Percentiles rank a stretch among this genome's conserved stretches.
phyloP scores from a whole-genome alignment of 2,797 vertebrate genomes.

The Rhincodon typus region DNA sequence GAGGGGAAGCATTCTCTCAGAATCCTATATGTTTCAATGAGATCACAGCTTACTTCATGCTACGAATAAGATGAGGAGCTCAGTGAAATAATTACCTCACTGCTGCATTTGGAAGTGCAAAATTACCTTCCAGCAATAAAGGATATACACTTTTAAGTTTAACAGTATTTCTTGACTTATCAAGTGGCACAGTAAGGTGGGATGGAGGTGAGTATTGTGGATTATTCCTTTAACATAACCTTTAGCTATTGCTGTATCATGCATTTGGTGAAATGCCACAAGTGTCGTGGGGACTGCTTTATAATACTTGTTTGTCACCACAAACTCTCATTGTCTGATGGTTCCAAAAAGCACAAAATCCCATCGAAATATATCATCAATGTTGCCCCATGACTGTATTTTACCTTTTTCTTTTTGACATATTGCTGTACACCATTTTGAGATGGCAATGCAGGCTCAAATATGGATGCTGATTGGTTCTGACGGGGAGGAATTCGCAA shows the following conservation, averaged over 20 bases:
- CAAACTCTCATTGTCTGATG: not conserved
- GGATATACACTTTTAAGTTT: not conserved
- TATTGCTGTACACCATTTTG: not conserved
- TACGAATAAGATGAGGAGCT: not conserved
- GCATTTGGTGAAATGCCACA: not conserved
- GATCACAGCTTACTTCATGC: too few relatives aligned
- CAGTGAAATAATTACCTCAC: not conserved
- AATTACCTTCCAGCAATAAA: not conserved
- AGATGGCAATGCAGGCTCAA: not conserved
- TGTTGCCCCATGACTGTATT: not conserved
- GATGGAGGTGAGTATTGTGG: too few relatives aligned
- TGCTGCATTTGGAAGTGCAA: not conserved
- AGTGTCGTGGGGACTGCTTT: not conserved
- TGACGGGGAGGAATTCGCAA: not conserved
- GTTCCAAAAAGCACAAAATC: not conserved
- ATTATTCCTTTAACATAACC: too few relatives aligned
- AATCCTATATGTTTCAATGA: too few relatives aligned
- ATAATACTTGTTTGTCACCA: not conserved
- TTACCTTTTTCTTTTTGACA: too few relatives aligned
- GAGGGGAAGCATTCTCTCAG: too few relatives aligned
- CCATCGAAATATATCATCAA: not conserved
- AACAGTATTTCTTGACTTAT: not conserved
- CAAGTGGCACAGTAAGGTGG: not conserved
- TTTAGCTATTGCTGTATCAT: not conserved
- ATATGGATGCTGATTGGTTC: constrained; percentile 15